phyloP scores from a whole-genome alignment of 2,888 invertebrate species.

The Drosophila rubida region DNA sequence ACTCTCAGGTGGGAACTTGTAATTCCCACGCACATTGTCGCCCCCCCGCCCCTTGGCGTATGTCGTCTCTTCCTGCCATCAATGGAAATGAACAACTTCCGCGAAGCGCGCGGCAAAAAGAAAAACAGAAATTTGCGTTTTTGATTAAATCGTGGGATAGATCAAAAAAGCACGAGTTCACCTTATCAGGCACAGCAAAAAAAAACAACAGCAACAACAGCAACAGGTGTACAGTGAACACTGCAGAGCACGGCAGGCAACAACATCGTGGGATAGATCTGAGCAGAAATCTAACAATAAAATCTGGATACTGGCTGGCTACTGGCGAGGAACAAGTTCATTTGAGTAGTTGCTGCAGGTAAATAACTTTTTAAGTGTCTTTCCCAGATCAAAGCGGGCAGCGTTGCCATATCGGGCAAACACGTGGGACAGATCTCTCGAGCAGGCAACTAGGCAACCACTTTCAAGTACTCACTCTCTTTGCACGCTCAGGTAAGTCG shows the following conservation, averaged over 20 bases:
- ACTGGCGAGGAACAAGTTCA: constrained; percentile 8
- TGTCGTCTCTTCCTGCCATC: constrained; percentile 21
- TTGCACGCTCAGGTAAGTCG: constrained; percentile 4
- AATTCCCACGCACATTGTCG: constrained; percentile 69
- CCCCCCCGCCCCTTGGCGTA: neutral
- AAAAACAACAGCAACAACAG: too few relatives aligned
- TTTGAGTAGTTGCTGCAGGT: constrained; percentile 11
- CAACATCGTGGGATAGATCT: constrained; percentile 53
- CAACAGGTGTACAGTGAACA: constrained; percentile 40
- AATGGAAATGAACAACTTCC: constrained; percentile 67
- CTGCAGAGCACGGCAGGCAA: neutral
- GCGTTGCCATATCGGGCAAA: constrained; percentile 32
- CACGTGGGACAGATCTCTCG: constrained; percentile 28
- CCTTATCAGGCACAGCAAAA: constrained; percentile 53
- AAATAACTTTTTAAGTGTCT: constrained; percentile 28
- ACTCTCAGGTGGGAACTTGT: constrained; percentile 43
- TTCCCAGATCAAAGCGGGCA: constrained; percentile 15
- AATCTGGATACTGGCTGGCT: neutral
- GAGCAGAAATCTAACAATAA: constrained; percentile 20
- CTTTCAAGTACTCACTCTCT: constrained; percentile 5
- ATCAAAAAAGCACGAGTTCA: constrained; percentile 41
- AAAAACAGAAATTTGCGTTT: constrained; percentile 74
- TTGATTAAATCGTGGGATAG: constrained; percentile 81
- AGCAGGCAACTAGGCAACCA: constrained; percentile 1
- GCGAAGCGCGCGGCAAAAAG: constrained; percentile 38